Percentiles rank a stretch among this genome's conserved stretches.
Evolutionary conservation across 1,140 invertebrate species (phyloP).

Genomic region (Lordiphosa collinella): DNA sequence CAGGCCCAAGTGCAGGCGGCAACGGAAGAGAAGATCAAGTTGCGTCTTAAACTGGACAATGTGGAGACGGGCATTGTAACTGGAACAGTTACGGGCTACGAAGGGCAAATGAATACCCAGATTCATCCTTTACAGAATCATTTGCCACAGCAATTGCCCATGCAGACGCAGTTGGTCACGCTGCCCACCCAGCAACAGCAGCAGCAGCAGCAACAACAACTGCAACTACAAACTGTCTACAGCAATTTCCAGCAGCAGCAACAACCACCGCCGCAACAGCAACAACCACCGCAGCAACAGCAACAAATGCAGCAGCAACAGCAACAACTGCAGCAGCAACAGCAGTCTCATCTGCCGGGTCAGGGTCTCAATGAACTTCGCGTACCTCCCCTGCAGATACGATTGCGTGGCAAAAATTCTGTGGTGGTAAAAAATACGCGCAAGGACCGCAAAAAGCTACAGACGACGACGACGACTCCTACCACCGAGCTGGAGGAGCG

Average conservation of each 20-base stretch:
- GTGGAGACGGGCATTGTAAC: conserved; percentile 86
- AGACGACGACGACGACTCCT: conserved; percentile 27
- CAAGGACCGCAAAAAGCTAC: conserved; percentile 85
- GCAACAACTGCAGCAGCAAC: conserved; percentile 13
- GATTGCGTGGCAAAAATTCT: conserved; percentile 90
- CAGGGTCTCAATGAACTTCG: conserved; percentile 85
- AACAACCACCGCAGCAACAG: conserved; percentile 14
- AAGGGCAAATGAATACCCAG: not conserved
- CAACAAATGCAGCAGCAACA: conserved; percentile 26
- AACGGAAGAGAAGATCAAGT: conserved; percentile 88
- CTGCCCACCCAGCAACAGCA: conserved; percentile 40
- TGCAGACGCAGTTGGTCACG: conserved; percentile 46
- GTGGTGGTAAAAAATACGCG: conserved; percentile 92
- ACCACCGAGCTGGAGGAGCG: conserved; percentile 12
- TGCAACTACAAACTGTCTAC: conserved; percentile 7
- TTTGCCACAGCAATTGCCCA: conserved; percentile 7
- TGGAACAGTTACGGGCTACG: conserved; percentile 65
- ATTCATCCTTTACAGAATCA: conserved; percentile 11
- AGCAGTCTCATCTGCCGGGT: conserved; percentile 31
- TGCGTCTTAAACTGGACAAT: conserved; percentile 90
- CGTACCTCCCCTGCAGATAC: conserved; percentile 94
- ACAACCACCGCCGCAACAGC: conserved; percentile 16
- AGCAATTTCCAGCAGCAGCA: conserved; percentile 15
- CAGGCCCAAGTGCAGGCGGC: conserved; percentile 36
- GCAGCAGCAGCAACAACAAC: conserved; percentile 15